Percentiles rank a stretch among this genome's conserved stretches.
Evolutionary conservation across 2,888 invertebrate species (phyloP).

Genomic region (Aricia artaxerxes): DNA sequence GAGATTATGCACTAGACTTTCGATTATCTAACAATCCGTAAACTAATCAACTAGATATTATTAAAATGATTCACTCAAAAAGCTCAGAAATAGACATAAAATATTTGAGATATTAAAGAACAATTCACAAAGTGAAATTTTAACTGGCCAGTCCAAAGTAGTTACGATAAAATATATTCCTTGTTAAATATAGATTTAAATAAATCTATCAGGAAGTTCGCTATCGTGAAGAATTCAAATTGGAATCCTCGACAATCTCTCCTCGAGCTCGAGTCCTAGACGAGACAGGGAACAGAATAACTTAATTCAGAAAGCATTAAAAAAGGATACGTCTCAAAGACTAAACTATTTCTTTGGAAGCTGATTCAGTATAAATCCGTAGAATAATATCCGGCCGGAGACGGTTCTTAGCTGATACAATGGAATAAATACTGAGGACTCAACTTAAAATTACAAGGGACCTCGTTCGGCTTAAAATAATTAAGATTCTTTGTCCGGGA

Average conservation of each 20-base stretch:
- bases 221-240: conserved; percentile 43
- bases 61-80: too few relatives aligned
- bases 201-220: conserved; percentile 41
- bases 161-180: neutral
- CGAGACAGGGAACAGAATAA: conserved; percentile 51
- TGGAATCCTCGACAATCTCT: conserved; percentile 41
- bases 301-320: conserved; percentile 65
- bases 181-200: conserved; percentile 39
- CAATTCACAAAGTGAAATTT: neutral
- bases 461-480: conserved; percentile 73
- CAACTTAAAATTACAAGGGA: conserved; percentile 69
- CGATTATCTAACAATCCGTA: too few relatives aligned
- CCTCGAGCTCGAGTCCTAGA: conserved; percentile 43
- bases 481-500: conserved; percentile 72
- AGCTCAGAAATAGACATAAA: too few relatives aligned
- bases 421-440: conserved; percentile 68
- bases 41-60: too few relatives aligned
- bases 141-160: neutral
- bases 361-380: conserved; percentile 69
- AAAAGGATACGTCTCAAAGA: conserved; percentile 62
- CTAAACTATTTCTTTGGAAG: conserved; percentile 51
- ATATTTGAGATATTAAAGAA: neutral
- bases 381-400: conserved; percentile 66
- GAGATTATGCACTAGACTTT: too few relatives aligned
- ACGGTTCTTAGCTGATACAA: conserved; percentile 65